These are phyloP conservation scores for Nipponia nippon DNA, from an alignment of 2,113 vertebrate genomes.

Conservation along the genomic window DNA sequence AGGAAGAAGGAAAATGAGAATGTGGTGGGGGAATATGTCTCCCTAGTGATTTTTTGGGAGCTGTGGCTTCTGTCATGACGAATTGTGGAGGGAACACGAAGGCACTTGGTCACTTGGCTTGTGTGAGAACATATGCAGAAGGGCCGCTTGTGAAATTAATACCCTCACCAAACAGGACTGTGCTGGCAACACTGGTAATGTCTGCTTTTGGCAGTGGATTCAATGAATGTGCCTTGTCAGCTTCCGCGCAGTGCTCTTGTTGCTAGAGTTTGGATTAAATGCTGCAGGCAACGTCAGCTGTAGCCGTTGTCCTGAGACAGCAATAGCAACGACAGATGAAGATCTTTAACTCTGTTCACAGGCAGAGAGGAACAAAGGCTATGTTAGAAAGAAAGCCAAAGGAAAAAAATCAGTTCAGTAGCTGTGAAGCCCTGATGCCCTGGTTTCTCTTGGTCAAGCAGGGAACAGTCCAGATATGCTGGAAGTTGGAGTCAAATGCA, in stretches of 20 bases:
- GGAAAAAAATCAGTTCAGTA: neutral
- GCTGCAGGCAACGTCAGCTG: neutral
- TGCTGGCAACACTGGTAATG: neutral
- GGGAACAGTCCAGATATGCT: neutral
- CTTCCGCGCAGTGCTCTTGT: neutral
- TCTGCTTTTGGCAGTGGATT: neutral
- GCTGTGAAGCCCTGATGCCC: neutral
- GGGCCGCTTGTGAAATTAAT: neutral
- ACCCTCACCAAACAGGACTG: neutral
- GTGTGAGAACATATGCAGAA: neutral
- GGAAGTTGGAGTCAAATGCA: neutral
- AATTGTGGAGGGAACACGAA: neutral
- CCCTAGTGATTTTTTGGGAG: neutral
- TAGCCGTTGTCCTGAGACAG: neutral
- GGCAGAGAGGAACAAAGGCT: neutral
- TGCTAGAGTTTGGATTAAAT: neutral
- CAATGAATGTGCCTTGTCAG: neutral
- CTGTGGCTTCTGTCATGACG: rapidly evolving
- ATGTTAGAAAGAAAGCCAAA: neutral
- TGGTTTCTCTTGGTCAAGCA: neutral
- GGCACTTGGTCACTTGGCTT: neutral
- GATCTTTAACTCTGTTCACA: neutral
- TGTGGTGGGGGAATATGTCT: neutral
- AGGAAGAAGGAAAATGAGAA: neutral
- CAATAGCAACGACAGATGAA: neutral